A percentile compares a stretch with the other conserved stretches of the same genome.
Evolutionary conservation across 2,113 vertebrate genomes (phyloP).

Genomic region (Gambusia affinis): DNA sequence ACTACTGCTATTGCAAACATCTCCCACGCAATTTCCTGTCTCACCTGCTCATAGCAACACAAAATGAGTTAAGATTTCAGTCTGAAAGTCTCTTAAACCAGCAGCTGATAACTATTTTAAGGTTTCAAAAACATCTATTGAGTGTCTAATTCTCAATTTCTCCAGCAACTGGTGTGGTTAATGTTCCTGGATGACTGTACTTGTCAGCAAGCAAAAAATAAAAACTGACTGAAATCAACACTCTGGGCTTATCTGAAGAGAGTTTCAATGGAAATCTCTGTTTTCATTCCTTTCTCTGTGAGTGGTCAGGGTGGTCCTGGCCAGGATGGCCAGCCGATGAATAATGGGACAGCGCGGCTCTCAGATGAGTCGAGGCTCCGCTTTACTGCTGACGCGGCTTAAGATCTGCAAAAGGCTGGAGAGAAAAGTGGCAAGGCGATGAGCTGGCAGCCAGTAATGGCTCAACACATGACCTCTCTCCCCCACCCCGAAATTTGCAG

Average conservation of each 20-base stretch:
- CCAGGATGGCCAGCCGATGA: background rate
- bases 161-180: background rate
- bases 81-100: background rate
- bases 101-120: background rate
- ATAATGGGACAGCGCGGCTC: constrained; percentile 25
- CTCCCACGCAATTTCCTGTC: constrained; percentile 11
- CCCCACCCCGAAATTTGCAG: constrained; percentile 23
- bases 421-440: constrained; percentile 20
- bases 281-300: background rate
- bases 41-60: background rate
- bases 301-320: background rate
- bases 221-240: background rate
- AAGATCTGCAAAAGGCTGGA: constrained; percentile 8
- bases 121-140: background rate
- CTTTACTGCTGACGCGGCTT: constrained; percentile 27
- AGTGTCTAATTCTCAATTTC: background rate
- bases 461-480: constrained; percentile 18
- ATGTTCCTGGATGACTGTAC: background rate
- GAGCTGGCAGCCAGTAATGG: constrained; percentile 3
- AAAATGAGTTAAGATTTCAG: background rate
- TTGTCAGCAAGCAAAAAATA: background rate
- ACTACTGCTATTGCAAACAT: constrained; percentile 8
- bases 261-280: background rate
- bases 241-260: background rate
- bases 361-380: constrained; percentile 24